Conservation (phyloP, 2,888 invertebrate genomes). For the Torymus tubicola region DNA sequence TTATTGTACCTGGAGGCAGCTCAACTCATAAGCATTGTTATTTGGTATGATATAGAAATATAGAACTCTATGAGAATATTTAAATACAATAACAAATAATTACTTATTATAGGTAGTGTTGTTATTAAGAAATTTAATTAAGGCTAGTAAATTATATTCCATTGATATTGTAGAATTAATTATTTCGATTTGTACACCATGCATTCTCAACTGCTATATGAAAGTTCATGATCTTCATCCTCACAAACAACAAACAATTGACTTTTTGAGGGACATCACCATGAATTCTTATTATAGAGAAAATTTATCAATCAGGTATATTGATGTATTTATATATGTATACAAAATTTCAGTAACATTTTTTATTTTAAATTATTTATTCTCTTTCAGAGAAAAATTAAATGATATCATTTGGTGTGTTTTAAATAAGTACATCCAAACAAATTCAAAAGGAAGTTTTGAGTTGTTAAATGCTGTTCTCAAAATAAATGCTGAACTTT, state of each 20-base stretch:
- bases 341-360: slow-evolving; percentile 20
- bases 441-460: slow-evolving; percentile 65
- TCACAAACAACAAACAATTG: slow-evolving; percentile 68
- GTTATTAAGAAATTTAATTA: slow-evolving; percentile 67
- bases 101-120: slow-evolving; percentile 67
- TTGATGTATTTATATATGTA: slow-evolving; percentile 36
- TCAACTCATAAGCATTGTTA: slow-evolving; percentile 70
- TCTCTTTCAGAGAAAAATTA: slow-evolving; percentile 66
- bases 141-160: slow-evolving; percentile 63
- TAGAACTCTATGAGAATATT: not conserved
- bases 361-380: not conserved
- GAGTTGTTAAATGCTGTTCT: slow-evolving; percentile 66
- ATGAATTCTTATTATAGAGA: slow-evolving; percentile 66
- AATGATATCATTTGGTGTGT: slow-evolving; percentile 58
- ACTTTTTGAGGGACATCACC: slow-evolving; percentile 66
- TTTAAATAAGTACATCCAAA: slow-evolving; percentile 63
- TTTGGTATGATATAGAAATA: slow-evolving; percentile 64
- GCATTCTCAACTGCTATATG: slow-evolving; percentile 69
- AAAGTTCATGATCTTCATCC: slow-evolving; percentile 72
- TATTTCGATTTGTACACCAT: slow-evolving; percentile 64
- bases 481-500: slow-evolving; percentile 61
- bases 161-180: slow-evolving; percentile 65
- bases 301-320: slow-evolving; percentile 64
- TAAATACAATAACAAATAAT: slow-evolving; percentile 15
- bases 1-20: slow-evolving; percentile 66